Evolutionary conservation across 2,888 invertebrate genomes (phyloP).

Genomic region (Protophormia terraenovae): DNA sequence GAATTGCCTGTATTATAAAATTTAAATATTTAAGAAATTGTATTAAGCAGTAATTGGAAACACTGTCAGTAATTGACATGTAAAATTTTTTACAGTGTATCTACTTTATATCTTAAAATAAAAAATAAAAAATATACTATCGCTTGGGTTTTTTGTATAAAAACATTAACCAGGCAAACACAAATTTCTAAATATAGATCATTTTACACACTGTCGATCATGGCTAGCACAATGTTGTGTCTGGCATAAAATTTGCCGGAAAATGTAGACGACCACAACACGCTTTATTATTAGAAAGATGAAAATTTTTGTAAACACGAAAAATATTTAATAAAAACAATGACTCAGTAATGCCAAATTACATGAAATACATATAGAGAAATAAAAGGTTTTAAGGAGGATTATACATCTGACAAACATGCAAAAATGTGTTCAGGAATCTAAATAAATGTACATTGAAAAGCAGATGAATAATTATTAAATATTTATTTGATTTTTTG

Average conservation of each 20-base stretch:
- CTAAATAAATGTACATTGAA: no score
- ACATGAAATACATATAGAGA: neutral
- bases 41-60: no score
- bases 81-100: neutral
- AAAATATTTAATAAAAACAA: neutral
- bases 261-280: neutral
- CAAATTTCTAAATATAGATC: slow-evolving; percentile 8
- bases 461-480: no score
- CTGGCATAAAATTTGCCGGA: neutral
- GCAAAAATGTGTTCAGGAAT: no score
- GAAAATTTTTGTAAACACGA: no score
- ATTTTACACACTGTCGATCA: neutral
- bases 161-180: slow-evolving; percentile 1
- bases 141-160: neutral
- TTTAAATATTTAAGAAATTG: no score
- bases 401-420: no score
- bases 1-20: no score
- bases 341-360: neutral
- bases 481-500: no score
- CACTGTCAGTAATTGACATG: no score
- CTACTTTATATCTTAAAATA: neutral
- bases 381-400: no score
- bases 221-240: neutral
- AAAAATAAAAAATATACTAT: neutral
- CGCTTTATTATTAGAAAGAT: neutral